Evolutionary conservation across 1,140 invertebrate species (phyloP), one percentile per base, ranked within the genome.

Genomic region (Apocrypta bakeri): DNA sequence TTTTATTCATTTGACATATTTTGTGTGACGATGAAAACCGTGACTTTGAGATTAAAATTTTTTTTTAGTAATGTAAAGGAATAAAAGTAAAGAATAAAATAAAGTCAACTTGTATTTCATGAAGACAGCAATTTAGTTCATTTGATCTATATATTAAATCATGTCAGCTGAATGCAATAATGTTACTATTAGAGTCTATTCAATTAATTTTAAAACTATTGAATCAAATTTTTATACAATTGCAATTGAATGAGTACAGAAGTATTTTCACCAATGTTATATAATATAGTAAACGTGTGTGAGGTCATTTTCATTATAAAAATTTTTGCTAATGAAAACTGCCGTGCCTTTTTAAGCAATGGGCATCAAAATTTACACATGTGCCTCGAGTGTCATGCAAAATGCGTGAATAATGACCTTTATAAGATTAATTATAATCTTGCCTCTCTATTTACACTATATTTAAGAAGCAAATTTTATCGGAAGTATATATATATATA

Each of bases 401-500:
- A 68, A 81, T 74, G 24, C 12, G 24, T n/a, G 29, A 66, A 64
- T 6, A 11, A 68, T 81, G 4, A 48, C 24, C 64, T 56, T 80
- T 27, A 63, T 72, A 73, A 61, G n/a, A 68, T 74, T 48, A 40
- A 48, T 25, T 74, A 76, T 56, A 68, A 69, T 76, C 27, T 76
- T 76, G 73, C 42, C 78, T 79, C 31, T 86, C 56, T 64, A 73
- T 77, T 63, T 85, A n/a, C 33, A 48, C 40, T 76, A 82, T 42
- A 12, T 76, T 82, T 79, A 78, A 79, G 61, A 8, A 14, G 78
- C 33, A 24, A 83, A 79, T 31, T 73, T 82, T 68, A 79, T 66
- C 6, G 27, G 7, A 63, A 56, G n/a, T 79, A 25, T 77, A 48
- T 72, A 80, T n/a, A 76, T 74, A 40, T 78, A 14, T 75, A 48